These are phyloP conservation scores for Haemorhous mexicanus DNA, from an alignment of 2,113 vertebrate genomes.

Conservation along the genomic window DNA sequence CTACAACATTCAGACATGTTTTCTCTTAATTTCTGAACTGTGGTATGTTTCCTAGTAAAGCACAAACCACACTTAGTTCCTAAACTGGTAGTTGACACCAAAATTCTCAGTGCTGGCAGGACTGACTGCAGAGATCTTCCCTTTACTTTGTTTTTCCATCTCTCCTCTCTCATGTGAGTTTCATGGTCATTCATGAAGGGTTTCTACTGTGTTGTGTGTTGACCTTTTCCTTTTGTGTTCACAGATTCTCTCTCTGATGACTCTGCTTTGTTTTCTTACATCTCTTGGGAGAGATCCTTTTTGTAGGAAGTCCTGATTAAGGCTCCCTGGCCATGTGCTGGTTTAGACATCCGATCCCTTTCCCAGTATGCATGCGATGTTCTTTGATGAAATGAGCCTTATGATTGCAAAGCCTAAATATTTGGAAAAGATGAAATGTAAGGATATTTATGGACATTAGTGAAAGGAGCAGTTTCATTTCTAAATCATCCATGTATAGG, in stretches of 20 bases:
- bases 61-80: neutral
- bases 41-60: neutral
- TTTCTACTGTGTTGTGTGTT: neutral
- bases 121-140: neutral
- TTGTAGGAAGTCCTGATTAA: neutral
- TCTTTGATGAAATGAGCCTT: neutral
- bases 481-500: neutral
- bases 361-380: neutral
- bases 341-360: neutral
- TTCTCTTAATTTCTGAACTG: neutral
- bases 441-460: neutral
- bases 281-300: neutral
- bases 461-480: neutral
- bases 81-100: neutral
- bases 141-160: neutral
- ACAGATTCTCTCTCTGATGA: neutral
- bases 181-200: rapidly evolving
- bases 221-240: neutral
- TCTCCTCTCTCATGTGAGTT: neutral
- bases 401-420: neutral
- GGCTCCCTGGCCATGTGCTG: neutral
- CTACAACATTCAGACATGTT: neutral
- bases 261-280: neutral
- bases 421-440: neutral
- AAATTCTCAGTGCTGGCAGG: neutral